Percentiles rank a stretch among this genome's conserved stretches.
Conservation (phyloP, 2,113 vertebrate species). For the Hydrochoerus hydrochaeris region DNA sequence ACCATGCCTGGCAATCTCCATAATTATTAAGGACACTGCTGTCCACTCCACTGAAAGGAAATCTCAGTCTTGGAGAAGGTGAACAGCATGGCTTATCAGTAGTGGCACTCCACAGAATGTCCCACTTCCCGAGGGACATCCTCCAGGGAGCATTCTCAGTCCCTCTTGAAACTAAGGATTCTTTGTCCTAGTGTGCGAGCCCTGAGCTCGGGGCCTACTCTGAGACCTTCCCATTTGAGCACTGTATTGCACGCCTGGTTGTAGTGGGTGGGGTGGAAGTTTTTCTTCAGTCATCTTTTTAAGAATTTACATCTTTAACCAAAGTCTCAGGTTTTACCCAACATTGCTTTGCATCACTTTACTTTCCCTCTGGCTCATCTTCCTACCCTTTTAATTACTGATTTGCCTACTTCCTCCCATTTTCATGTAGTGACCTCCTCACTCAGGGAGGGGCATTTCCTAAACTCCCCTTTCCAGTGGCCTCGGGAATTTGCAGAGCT, state of each 20-base stretch:
- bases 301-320: neutral
- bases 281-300: neutral
- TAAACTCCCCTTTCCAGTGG: neutral
- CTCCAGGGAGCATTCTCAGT: neutral
- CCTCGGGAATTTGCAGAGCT: neutral
- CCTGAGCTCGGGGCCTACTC: neutral
- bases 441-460: neutral
- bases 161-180: neutral
- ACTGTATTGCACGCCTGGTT: neutral
- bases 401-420: neutral
- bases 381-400: neutral
- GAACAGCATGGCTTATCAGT: neutral
- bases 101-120: neutral
- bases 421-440: neutral
- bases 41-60: neutral
- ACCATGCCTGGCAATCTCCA: no score
- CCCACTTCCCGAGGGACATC: neutral
- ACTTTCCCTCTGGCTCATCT: neutral
- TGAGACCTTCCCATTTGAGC: neutral
- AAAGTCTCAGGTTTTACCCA: neutral
- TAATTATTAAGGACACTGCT: no score
- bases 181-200: neutral
- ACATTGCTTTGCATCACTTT: neutral
- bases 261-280: accelerated
- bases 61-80: neutral